Base-by-base conservation (phyloP, 2,113 vertebrate species). In the Protobothrops flavoviridis region DNA sequence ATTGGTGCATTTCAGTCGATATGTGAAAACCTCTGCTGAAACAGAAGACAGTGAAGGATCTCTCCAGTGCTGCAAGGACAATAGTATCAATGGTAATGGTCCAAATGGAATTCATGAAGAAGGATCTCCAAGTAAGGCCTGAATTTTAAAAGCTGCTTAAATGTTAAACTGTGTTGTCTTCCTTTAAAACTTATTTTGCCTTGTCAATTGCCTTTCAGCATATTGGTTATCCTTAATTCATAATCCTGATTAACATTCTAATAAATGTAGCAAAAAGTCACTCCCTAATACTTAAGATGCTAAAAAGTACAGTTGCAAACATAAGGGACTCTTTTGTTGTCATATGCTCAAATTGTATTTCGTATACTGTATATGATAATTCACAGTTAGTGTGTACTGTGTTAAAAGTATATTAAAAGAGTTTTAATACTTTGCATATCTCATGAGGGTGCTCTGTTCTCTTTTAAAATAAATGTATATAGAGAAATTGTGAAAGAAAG, bases 101-200 rank as follows among this genome's bases (percentile, higher is more conserved):
- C 98, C 98, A 94, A 99, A 99, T 95, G 99, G 99, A 94, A 96
- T 99, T 88, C 98, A 98, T 94, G 99, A 99, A 97, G 99, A 99
- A 97, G 98, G 98, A 52, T 99, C 99, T 74, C 99, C 99, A 95
- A 99, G 99, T 99, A 98, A 99, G 98, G 95, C 90, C 94, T 96
- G 24, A 88, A 69, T 95, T 53, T 61, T 64, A 57, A 93, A n/a
- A 56, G 21, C 89, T 56, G 0, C 61, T 94, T 33, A 85, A n/a
- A 92, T 43, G 7, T 81, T 43, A n/a, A 55, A 53, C 26, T 87
- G 24, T 52, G 13, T 43, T 57, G n/a, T 11, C 20, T n/a, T 29
- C 33, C 8, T 87, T 88, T 87, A 33, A 48, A 57, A 92, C 6
- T 24, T 90, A 90, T 39, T 45, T 96, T 52, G 5, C 92, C 7